Percentiles rank a stretch among this genome's conserved stretches.
Conservation (phyloP, 2,113 vertebrate genomes). For the Tachuris rubrigastra region DNA sequence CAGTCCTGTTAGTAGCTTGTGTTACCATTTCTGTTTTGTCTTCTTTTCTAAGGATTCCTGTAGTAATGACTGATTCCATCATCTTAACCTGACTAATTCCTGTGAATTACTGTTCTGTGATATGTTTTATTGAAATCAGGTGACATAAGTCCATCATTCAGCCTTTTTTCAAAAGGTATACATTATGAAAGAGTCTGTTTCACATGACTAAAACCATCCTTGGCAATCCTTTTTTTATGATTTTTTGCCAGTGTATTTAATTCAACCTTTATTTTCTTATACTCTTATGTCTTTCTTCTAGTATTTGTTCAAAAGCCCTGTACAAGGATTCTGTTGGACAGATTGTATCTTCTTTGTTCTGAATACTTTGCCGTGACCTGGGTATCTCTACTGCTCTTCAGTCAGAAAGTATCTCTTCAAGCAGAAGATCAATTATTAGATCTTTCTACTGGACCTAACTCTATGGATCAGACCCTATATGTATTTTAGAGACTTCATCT, state of each 20-base stretch:
- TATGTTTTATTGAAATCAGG: not conserved
- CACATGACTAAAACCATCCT: not conserved
- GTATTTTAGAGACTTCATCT: not conserved
- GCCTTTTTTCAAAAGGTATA: not conserved
- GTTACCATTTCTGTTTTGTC: not conserved
- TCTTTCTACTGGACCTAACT: not conserved
- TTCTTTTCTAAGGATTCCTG: not conserved
- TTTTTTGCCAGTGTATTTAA: not conserved
- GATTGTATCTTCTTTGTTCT: not conserved
- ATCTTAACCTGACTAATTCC: not conserved
- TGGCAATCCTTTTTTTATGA: fast-evolving
- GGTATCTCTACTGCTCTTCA: not conserved
- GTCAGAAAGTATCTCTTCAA: not conserved
- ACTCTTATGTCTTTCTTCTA: not conserved
- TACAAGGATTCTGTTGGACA: not conserved
- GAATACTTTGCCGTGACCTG: not conserved
- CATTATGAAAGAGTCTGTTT: not conserved
- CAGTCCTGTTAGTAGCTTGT: not conserved
- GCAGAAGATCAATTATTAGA: not conserved
- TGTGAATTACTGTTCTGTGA: not conserved
- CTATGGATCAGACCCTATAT: not conserved
- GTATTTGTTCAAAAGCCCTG: not conserved
- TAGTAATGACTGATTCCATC: not conserved
- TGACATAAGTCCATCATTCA: not conserved
- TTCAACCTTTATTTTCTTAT: not conserved